These are phyloP conservation scores for Megalops atlanticus DNA, from an alignment of 2,113 vertebrate genomes.

Conservation along the genomic window DNA sequence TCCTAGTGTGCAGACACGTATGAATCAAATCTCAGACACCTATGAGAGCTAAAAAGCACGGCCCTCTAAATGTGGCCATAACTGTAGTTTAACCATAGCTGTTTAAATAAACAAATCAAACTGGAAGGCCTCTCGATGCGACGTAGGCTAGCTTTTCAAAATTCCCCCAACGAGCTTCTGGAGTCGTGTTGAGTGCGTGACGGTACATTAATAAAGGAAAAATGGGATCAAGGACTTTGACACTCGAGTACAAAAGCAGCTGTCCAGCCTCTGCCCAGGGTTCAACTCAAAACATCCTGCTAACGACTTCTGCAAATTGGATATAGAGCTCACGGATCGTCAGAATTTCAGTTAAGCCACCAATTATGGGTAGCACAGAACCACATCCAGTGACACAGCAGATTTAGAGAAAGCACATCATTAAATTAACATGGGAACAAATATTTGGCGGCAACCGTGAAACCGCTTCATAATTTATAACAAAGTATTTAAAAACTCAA, in stretches of 20 bases:
- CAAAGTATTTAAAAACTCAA: conserved; percentile 50
- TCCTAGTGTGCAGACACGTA: conserved; percentile 55
- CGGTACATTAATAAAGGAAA: conserved; percentile 66
- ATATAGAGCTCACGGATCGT: conserved; percentile 66
- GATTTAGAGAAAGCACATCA: conserved; percentile 62
- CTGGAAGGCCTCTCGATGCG: conserved; percentile 25
- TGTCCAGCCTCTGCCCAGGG: conserved; percentile 53
- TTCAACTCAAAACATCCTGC: conserved; percentile 58
- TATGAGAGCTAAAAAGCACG: not conserved
- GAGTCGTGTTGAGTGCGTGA: conserved; percentile 55
- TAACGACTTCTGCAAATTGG: conserved; percentile 71
- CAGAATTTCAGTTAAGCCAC: conserved; percentile 63
- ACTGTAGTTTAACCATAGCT: conserved; percentile 57
- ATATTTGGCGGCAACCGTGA: conserved; percentile 62
- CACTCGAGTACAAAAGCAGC: conserved; percentile 20
- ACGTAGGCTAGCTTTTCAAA: conserved; percentile 62
- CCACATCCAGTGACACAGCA: conserved; percentile 62
- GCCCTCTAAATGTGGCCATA: conserved; percentile 52
- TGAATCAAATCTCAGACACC: conserved; percentile 34
- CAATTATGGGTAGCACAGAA: conserved; percentile 69
- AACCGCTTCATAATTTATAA: conserved; percentile 67
- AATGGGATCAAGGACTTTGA: conserved; percentile 54
- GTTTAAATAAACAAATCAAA: conserved; percentile 57
- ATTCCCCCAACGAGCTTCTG: conserved; percentile 62
- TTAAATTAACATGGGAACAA: conserved; percentile 75